Percentiles rank a stretch among this genome's conserved stretches.
Evolutionary conservation across 2,888 invertebrate genomes (phyloP).

Genomic region (Nemapogon koenigi): DNA sequence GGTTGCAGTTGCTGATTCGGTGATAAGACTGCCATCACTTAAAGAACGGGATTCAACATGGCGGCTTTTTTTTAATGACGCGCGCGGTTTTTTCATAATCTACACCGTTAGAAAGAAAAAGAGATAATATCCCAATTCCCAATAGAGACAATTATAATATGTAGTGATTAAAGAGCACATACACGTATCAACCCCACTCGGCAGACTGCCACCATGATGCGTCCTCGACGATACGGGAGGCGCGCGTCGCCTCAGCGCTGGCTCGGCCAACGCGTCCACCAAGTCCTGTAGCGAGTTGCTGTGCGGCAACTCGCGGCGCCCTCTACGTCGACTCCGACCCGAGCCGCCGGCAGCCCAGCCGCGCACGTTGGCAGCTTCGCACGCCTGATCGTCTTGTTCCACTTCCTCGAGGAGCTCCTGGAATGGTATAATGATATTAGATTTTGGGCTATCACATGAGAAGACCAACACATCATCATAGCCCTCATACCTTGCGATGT

Average conservation of each 20-base stretch:
- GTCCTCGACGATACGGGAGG: slow-evolving; percentile 45
- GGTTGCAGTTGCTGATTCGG: too few relatives aligned
- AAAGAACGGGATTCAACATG: too few relatives aligned
- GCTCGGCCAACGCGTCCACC: slow-evolving; percentile 54
- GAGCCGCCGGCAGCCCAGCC: slow-evolving; percentile 35
- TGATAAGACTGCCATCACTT: too few relatives aligned
- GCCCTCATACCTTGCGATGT: too few relatives aligned
- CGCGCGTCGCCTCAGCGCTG: slow-evolving; percentile 30
- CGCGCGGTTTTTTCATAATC: too few relatives aligned
- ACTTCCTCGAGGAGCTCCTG: slow-evolving; percentile 79
- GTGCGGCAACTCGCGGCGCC: slow-evolving; percentile 47
- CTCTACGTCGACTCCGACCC: slow-evolving; percentile 44
- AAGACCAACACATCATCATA: too few relatives aligned
- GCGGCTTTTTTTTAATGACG: too few relatives aligned
- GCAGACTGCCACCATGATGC: slow-evolving; percentile 54
- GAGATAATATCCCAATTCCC: neutral
- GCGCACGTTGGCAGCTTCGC: slow-evolving; percentile 44
- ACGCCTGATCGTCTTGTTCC: slow-evolving; percentile 75
- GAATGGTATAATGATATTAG: too few relatives aligned
- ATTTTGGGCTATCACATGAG: too few relatives aligned
- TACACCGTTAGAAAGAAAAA: too few relatives aligned
- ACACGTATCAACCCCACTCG: slow-evolving; percentile 56
- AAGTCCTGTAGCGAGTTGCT: slow-evolving; percentile 69
- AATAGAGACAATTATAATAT: neutral
- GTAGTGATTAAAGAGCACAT: too few relatives aligned